phyloP scores from a whole-genome alignment of 2,113 vertebrate species.

The Pangasianodon gigas region DNA sequence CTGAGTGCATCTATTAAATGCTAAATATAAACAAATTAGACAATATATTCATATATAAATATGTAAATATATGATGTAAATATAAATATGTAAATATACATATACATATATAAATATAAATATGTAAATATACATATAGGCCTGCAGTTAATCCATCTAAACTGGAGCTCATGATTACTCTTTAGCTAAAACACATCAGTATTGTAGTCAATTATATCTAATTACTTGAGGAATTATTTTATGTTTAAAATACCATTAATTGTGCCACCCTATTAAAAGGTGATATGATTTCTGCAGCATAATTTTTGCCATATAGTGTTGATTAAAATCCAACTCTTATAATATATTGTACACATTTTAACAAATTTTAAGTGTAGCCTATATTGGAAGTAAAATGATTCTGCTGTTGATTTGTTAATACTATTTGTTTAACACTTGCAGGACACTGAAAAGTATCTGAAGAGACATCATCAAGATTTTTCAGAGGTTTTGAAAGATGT shows the following conservation, averaged over 20 bases:
- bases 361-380: neutral
- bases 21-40: neutral
- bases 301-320: neutral
- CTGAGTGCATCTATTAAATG: neutral
- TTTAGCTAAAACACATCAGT: neutral
- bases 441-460: slow-evolving; percentile 68
- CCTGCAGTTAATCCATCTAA: neutral
- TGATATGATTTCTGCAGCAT: neutral
- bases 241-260: too few species aligned
- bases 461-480: slow-evolving; percentile 71
- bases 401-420: neutral
- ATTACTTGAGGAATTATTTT: neutral
- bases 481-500: slow-evolving; percentile 68
- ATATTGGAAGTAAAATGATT: neutral
- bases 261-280: neutral
- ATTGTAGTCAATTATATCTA: too few species aligned
- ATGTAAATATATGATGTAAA: too few species aligned
- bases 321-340: neutral
- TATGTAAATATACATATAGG: neutral
- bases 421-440: slow-evolving; percentile 42
- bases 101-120: neutral
- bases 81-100: too few species aligned
- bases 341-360: neutral
- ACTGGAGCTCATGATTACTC: neutral
- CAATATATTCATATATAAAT: neutral